A percentile compares a stretch with the other conserved stretches of the same genome.
These are phyloP conservation scores for Azorinus chamasolen DNA, from an alignment of 2,888 invertebrate genomes.

Conservation along the genomic window DNA sequence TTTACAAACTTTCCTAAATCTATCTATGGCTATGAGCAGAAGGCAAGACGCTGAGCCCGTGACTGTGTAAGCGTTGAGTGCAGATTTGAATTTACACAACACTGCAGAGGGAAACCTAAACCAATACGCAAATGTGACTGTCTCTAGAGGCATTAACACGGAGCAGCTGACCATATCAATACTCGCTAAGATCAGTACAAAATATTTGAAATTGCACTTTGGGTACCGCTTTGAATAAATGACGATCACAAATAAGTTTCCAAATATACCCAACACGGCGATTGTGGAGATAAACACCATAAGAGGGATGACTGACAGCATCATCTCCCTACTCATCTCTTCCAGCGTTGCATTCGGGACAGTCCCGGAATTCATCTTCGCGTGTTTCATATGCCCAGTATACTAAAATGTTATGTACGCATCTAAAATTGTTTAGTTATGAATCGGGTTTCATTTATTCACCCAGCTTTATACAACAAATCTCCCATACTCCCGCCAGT, in stretches of 20 bases:
- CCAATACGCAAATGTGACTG: conserved; percentile 52
- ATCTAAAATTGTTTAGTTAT: no score
- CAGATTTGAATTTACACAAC: conserved; percentile 59
- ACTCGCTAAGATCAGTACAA: conserved; percentile 52
- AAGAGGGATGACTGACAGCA: conserved; percentile 13
- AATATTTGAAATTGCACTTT: conserved; percentile 60
- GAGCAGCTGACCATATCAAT: conserved; percentile 51
- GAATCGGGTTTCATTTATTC: no score
- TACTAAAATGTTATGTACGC: no score
- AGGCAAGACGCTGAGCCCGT: conserved; percentile 42
- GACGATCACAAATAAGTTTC: conserved; percentile 49
- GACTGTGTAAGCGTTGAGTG: conserved; percentile 52
- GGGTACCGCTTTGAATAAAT: conserved; percentile 59
- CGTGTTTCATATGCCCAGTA: no score
- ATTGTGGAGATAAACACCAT: conserved; percentile 42
- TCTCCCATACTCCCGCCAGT: no score
- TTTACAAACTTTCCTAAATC: conserved; percentile 57
- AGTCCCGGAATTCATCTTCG: no score
- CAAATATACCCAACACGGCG: conserved; percentile 40
- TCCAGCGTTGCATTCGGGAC: no score
- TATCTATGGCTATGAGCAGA: conserved; percentile 53
- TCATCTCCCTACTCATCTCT: no score
- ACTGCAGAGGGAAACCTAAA: conserved; percentile 44
- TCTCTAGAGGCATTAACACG: conserved; percentile 59
- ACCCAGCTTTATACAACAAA: no score